Base-by-base conservation (phyloP, 1,140 invertebrate genomes). In the Limonius californicus region DNA sequence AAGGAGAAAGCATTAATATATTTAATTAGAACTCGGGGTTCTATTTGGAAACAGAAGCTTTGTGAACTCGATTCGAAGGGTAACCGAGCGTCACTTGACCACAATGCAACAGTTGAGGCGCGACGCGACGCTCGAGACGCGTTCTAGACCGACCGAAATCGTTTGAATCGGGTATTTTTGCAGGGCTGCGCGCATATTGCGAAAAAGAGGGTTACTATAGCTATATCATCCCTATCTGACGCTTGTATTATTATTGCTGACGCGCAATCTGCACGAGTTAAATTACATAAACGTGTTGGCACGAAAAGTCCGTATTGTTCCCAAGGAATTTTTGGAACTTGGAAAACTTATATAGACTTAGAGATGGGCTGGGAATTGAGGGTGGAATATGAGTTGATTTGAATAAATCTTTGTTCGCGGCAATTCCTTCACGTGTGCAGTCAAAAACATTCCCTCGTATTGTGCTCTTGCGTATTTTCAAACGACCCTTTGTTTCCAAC, bases 161-260 rank as follows among this genome's bases (percentile, higher is more conserved):
- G 45, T 50, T 50, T 21, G 20, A 50, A 50, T 50, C 15, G 16
- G 12, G 45, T 50, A 65, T 65, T 65, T 65, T 65, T 65, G 57
- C 57, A 55, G 39, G 39, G 50, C 53, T 32, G 45, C 50, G 58
- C 57, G 64, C 61, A 66, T 66, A 66, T 66, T 66, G 64, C 64
- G 14, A 23, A 15, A 43, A 63, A 60, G 61, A 62, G 57, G 60
- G 61, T 66, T 65, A 50, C 61, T 66, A 63, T 63, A 59, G 61
- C 64, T 66, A 66, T 66, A 66, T 66, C 64, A 66, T 62, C 61
- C 64, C 54, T 62, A 57, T 66, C 64, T 66, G 60, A 63, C 61
- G 61, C 57, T 61, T 63, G 56, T 63, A 59, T 63, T 66, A 66
- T 66, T 66, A 66, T 66, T 66, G 64, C 64, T 66, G 64, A 66